phyloP scores from a whole-genome alignment of 2,113 vertebrate genomes.

The Paracanthobrama guichenoti region DNA sequence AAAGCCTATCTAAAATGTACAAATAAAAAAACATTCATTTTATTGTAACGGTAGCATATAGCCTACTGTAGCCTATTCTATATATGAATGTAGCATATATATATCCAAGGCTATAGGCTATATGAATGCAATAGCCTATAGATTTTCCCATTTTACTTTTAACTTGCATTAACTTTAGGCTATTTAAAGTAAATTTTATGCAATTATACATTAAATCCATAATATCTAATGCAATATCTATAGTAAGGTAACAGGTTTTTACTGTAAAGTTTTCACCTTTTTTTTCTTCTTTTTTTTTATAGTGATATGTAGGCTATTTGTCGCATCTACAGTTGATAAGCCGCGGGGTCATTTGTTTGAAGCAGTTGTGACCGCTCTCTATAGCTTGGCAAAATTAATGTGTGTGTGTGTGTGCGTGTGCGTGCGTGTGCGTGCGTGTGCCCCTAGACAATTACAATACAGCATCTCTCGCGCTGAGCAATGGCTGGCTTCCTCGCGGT shows the following conservation, averaged over 20 bases:
- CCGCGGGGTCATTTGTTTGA: background rate
- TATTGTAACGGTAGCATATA: background rate
- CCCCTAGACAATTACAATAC: conserved; percentile 45
- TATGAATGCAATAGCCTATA: background rate
- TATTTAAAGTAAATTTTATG: background rate
- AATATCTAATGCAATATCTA: background rate
- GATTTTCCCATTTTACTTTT: background rate
- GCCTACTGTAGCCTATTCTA: background rate
- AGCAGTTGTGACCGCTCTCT: background rate
- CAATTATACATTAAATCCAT: background rate
- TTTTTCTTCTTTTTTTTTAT: background rate
- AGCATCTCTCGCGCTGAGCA: conserved; percentile 39
- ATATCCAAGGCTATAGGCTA: too few species aligned
- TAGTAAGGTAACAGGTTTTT: background rate
- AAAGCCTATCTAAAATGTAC: background rate
- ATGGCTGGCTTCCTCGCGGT: conserved; percentile 50
- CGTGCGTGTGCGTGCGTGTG: background rate
- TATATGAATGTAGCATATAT: too few species aligned
- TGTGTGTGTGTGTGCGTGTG: background rate
- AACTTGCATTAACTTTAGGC: background rate
- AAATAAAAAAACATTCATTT: background rate
- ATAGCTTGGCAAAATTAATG: background rate
- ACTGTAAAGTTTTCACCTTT: background rate
- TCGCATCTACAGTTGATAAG: background rate
- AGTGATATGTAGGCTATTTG: background rate